These are phyloP conservation scores for Spilarctia lutea DNA, from an alignment of 2,888 invertebrate genomes.

Conservation along the genomic window DNA sequence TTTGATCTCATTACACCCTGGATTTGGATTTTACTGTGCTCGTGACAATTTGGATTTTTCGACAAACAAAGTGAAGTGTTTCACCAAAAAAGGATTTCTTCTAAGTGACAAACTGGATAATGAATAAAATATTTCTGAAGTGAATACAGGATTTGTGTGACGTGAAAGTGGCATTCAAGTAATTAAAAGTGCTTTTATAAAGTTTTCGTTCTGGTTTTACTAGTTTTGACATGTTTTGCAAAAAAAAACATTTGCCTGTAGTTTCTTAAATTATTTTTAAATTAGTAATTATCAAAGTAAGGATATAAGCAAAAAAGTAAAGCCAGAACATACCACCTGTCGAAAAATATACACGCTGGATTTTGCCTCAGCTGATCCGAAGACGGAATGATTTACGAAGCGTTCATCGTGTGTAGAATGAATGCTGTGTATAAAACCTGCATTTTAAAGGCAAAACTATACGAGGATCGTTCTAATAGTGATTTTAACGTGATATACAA, in stretches of 20 bases:
- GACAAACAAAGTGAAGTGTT: slow-evolving; percentile 79
- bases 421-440: slow-evolving; percentile 37
- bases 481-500: slow-evolving; percentile 18
- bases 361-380: slow-evolving; percentile 74
- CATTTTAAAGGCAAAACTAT: slow-evolving; percentile 17
- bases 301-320: slow-evolving; percentile 54
- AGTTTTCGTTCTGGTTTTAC: slow-evolving; percentile 54
- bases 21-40: slow-evolving; percentile 81
- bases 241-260: slow-evolving; percentile 20
- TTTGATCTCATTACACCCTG: slow-evolving; percentile 73
- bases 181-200: slow-evolving; percentile 65
- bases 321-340: slow-evolving; percentile 61
- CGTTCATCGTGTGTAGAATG: slow-evolving; percentile 61
- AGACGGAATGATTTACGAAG: slow-evolving; percentile 61
- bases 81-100: slow-evolving; percentile 77
- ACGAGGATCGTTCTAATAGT: slow-evolving; percentile 16
- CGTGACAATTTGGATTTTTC: slow-evolving; percentile 77
- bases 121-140: slow-evolving; percentile 66
- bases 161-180: slow-evolving; percentile 73
- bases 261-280: slow-evolving; percentile 14
- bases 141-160: slow-evolving; percentile 62
- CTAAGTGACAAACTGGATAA: slow-evolving; percentile 75
- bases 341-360: slow-evolving; percentile 63
- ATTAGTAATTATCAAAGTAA: slow-evolving; percentile 13
- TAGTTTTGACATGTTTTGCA: slow-evolving; percentile 55